Evolutionary conservation across 2,797 vertebrate species (phyloP), one percentile per base, ranked within the genome.

Genomic region (Sciurus carolinensis): DNA sequence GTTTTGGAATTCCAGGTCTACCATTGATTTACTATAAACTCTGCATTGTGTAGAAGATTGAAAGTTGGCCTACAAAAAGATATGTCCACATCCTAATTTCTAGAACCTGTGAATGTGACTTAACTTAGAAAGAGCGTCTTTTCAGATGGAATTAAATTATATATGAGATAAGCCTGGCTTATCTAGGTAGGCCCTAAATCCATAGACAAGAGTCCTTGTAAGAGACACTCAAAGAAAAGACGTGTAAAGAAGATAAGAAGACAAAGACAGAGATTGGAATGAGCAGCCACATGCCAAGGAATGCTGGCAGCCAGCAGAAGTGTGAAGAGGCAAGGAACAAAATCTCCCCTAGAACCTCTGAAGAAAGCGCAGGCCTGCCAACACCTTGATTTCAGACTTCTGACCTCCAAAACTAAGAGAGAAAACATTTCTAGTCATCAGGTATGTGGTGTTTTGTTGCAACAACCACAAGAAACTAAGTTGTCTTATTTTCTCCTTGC

Each of bases 101-200:
- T 36, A 87, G 14, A 81, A 50, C 15, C 42, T 54, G 0, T 20
- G 28, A 69, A 75, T 44, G 1, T 90, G 39, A 76, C 28, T 50
- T 64, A 50, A 44, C 77, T 84, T 26, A 42, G 33, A 15, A 10
- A 69, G 13, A 7, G 3, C 10, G 4, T 54, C 42, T 94, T 52
- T 79, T 59, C 22, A 47, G 11, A 69, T 66, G 26, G 22, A 87
- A 72, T 94, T 73, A 91, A 75, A 7, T 79, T 87, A 93, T n/a
- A 36, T 17, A 71, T 69, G 67, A 87, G 54, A n/a, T 79, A 36
- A 72, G 83, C 20, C 15, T 72, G 9, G 6, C 67, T 81, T 90
- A 64, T 52, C 73, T n/a, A 79, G n/a, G n/a, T 30, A 30, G 30
- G 28, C 24, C 22, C 47, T 87, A 57, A 57, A 26, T 81, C 20